Evolutionary conservation across 2,797 vertebrate genomes (phyloP), one percentile per base, ranked within the genome.

Genomic region (Gallinago nigripennis): DNA sequence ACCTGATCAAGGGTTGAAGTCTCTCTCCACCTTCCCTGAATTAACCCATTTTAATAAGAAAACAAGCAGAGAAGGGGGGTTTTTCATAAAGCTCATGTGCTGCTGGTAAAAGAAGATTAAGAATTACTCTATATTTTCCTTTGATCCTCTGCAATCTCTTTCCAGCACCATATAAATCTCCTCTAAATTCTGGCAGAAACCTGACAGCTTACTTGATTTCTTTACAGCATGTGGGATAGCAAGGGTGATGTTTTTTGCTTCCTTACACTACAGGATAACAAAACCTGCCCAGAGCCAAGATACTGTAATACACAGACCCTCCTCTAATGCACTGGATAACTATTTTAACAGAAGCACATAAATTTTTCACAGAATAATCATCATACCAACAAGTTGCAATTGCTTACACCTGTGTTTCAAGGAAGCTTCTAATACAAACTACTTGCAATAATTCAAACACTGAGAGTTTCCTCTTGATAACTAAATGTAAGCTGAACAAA

Each of bases 41-140:
- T 75, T 83, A 87, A 17, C 17, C 28, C 6, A 60, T 88, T 88
- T 84, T 72, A 76, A 51, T 65, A 63, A 17, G 78, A 80, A 92
- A 89, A 69, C 24, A 54, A 0, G 1, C 2, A 11, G 21, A 35
- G 23, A 16, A 80, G 6, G 2, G 73, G 6, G 35, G 58, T 63
- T 92, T 86, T 70, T 58, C 9, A 43, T 66, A 72, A 86, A 56
- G 43, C 58, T 71, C 2, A 0, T 33, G 11, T 68, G 46, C 51
- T 82, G 7, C 16, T 77, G 43, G 12, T 81, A 61, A 83, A 69
- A 73, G 70, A 85, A 87, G 90, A 93, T 92, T 93, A 95, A 76
- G 39, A 66, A 88, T 58, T 72, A 69, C 39, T 83, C 27, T 23
- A 0, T 41, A 82, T 56, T 95, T 90, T 91, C 31, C 51, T 93